Conservation (phyloP, 2,888 invertebrate species). For the Monopis laevigella region DNA sequence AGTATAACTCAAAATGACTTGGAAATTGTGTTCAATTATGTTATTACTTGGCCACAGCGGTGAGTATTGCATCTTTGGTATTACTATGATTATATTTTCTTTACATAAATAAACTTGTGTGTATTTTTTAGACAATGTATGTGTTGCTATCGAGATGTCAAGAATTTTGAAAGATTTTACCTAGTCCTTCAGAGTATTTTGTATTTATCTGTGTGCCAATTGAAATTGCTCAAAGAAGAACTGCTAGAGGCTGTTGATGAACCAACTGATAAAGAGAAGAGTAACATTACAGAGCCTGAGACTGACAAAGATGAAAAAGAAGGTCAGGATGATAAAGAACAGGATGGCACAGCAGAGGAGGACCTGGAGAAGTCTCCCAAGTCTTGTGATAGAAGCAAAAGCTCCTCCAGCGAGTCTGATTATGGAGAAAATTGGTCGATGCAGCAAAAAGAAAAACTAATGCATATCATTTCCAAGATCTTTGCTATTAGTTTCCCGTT, state of each 20-base stretch:
- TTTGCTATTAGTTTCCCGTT: slow-evolving; percentile 91
- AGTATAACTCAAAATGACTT: slow-evolving; percentile 82
- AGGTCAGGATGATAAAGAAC: background rate
- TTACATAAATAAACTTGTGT: background rate
- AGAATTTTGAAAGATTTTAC: slow-evolving; percentile 92
- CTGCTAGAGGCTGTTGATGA: slow-evolving; percentile 48
- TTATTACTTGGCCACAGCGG: slow-evolving; percentile 92
- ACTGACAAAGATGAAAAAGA: slow-evolving; percentile 27
- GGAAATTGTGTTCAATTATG: slow-evolving; percentile 83
- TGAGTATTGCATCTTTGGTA: slow-evolving; percentile 32
- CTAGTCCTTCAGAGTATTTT: slow-evolving; percentile 88
- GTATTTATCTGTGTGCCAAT: slow-evolving; percentile 82
- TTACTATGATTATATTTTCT: slow-evolving; percentile 14
- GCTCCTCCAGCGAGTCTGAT: slow-evolving; percentile 25
- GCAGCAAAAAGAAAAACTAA: slow-evolving; percentile 87
- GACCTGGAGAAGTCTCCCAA: background rate
- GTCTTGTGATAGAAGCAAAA: slow-evolving; percentile 25
- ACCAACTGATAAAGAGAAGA: slow-evolving; percentile 30
- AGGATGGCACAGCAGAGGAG: background rate
- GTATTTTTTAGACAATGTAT: slow-evolving; percentile 82
- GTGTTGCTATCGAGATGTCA: slow-evolving; percentile 92
- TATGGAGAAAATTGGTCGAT: slow-evolving; percentile 72
- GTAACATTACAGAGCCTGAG: slow-evolving; percentile 17
- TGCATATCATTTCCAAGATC: slow-evolving; percentile 85
- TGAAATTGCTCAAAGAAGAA: slow-evolving; percentile 76